A percentile compares a stretch with the other conserved stretches of the same genome.
Conservation (phyloP, 1,140 invertebrate species). For the Odontomachus brunneus region DNA sequence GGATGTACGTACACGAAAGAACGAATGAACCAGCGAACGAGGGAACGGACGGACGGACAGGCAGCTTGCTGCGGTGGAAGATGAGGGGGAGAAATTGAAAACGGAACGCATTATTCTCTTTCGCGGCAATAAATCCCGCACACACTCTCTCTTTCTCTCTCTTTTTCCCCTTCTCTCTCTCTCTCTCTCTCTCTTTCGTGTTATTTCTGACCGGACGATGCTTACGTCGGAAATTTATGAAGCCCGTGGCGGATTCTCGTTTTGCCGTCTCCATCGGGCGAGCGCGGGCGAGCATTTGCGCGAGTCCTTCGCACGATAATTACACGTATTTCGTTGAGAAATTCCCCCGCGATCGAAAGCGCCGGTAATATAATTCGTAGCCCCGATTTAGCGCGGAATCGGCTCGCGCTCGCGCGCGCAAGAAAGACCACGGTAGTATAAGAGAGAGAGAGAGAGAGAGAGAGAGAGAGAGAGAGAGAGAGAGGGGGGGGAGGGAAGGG, state of each 20-base stretch:
- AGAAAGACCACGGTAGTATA: background rate
- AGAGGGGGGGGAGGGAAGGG: conserved; percentile 15
- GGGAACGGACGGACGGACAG: conserved; percentile 1
- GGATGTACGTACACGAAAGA: background rate
- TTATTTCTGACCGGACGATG: conserved; percentile 58
- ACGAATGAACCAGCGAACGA: background rate
- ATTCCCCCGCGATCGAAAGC: conserved; percentile 57
- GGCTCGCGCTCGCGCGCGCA: background rate
- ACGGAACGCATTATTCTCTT: conserved; percentile 60
- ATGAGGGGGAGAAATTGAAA: conserved; percentile 61
- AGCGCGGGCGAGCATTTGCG: conserved; percentile 27
- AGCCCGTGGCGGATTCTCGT: conserved; percentile 60
- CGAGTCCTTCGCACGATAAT: conserved; percentile 57
- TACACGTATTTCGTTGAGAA: conserved; percentile 59
- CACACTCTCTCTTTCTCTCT: background rate
- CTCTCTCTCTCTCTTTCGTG: conserved; percentile 7
- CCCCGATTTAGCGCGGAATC: conserved; percentile 49
- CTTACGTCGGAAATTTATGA: conserved; percentile 61
- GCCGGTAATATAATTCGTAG: conserved; percentile 54
- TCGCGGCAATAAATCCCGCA: conserved; percentile 58
- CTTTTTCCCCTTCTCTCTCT: background rate
- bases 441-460: conserved; percentile 17
- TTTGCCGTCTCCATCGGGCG: conserved; percentile 42
- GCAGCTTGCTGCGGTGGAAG: conserved; percentile 38
- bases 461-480: conserved; percentile 21